Evolutionary conservation across 2,888 invertebrate species (phyloP).

Genomic region (Zaprionus obscuricornis): DNA sequence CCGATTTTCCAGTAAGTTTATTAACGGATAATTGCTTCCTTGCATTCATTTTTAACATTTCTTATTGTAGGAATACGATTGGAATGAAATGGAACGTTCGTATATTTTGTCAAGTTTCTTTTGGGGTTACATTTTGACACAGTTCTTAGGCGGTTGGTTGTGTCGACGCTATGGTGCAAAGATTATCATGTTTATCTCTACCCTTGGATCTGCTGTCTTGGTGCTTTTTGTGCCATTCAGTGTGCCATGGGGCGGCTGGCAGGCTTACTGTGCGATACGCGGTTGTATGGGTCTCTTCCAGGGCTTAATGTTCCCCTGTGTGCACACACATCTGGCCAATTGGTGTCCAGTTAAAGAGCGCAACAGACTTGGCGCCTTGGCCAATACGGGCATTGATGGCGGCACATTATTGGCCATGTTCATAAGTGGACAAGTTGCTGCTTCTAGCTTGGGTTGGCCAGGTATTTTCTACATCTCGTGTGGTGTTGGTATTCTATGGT

Average conservation of each 20-base stretch:
- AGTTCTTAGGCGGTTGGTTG: slow-evolving; percentile 88
- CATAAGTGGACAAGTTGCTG: slow-evolving; percentile 86
- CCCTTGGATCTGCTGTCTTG: slow-evolving; percentile 87
- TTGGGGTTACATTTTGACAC: slow-evolving; percentile 89
- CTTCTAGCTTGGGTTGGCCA: slow-evolving; percentile 87
- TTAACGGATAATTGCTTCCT: neutral
- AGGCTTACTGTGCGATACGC: slow-evolving; percentile 86
- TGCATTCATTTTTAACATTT: neutral
- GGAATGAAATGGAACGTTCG: slow-evolving; percentile 85
- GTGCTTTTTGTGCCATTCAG: slow-evolving; percentile 88
- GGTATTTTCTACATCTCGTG: slow-evolving; percentile 87
- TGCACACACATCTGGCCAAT: slow-evolving; percentile 87
- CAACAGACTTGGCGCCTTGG: slow-evolving; percentile 85
- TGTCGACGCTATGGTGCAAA: slow-evolving; percentile 89
- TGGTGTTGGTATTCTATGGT: slow-evolving; percentile 84
- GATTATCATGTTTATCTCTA: slow-evolving; percentile 85
- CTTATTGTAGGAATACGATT: slow-evolving; percentile 74
- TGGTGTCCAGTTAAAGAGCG: slow-evolving; percentile 88
- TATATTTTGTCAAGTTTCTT: slow-evolving; percentile 90
- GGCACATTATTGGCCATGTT: slow-evolving; percentile 88
- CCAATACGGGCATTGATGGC: slow-evolving; percentile 86
- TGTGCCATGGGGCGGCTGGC: slow-evolving; percentile 87
- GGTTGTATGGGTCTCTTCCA: slow-evolving; percentile 88
- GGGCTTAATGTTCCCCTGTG: slow-evolving; percentile 87
- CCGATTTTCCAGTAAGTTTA: slow-evolving; percentile 84